Base-by-base conservation (phyloP, 2,797 vertebrate genomes). In the Tragopan temminckii region DNA sequence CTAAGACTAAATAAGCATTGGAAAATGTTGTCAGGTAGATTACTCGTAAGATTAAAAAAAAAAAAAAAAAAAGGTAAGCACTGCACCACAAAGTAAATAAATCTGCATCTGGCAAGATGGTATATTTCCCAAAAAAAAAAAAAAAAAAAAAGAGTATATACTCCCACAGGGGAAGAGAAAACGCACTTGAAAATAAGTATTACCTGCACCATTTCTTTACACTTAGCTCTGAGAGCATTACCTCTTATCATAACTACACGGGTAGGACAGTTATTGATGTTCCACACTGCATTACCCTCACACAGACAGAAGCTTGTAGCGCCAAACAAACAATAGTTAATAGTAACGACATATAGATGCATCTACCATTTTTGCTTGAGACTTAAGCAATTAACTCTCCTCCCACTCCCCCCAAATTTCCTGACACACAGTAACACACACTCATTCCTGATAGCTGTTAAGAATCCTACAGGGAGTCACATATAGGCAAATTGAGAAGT, bases 1-100 rank as follows among this genome's bases (percentile, higher is more conserved):
- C n/a, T 33, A 83, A 81, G 15, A 58, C 42, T 88, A 85, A 75
- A 77, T 87, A 89, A 92, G 84, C 68, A 82, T 55, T 91, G 21
- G 36, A 83, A 89, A 68, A 82, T 13, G 13, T 20, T 90, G 81
- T 71, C 64, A 53, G 18, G 25, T 20, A 74, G 38, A 71, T 82
- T 48, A 80, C 75, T 85, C 78, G 31, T 36, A 80, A 78, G 27
- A 85, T 43, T 61, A 40, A 19, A 82, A 46, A 16, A 16, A 17
- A 50, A 17, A 50, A 27, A 27, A 29, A 17, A 17, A 15, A 23
- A 27, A 7, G n/a, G 25, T 61, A 80, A 89, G 19, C 38, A 48
- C 40, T 78, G 53, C 24, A 66, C 20, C 55, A 84, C 89, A 62
- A 9, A 81, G 9, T 1, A 1, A 85, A 45, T 2, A 69, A 48